A percentile compares a stretch with the other conserved stretches of the same genome.
These are phyloP conservation scores for Drosophila sp. DNA, from an alignment of 1,140 invertebrate genomes.

Conservation along the genomic window DNA sequence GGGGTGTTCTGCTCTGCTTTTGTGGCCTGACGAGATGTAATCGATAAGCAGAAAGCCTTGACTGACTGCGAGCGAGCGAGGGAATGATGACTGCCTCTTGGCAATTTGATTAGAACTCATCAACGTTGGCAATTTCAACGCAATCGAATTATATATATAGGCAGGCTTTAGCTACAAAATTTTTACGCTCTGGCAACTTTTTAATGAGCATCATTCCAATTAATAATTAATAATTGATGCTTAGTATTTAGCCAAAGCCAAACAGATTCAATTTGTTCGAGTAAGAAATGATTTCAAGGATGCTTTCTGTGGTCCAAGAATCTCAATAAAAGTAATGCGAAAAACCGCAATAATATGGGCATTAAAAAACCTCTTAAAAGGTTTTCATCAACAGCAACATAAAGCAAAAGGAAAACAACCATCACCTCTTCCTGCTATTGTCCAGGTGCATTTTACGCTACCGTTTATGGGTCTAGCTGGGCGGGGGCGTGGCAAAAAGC, in stretches of 20 bases:
- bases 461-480: constrained; percentile 45
- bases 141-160: constrained; percentile 55
- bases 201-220: constrained; percentile 72
- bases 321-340: background rate
- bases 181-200: constrained; percentile 65
- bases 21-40: constrained; percentile 62
- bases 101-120: constrained; percentile 69
- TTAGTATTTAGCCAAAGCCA: constrained; percentile 22
- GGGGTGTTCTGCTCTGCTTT: constrained; percentile 10
- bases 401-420: constrained; percentile 14
- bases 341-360: constrained; percentile 23
- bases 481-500: constrained; percentile 26
- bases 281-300: background rate
- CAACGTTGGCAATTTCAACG: constrained; percentile 30
- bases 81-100: constrained; percentile 40
- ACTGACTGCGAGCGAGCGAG: constrained; percentile 30
- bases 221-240: constrained; percentile 49
- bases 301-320: no score
- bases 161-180: constrained; percentile 37
- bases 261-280: constrained; percentile 3
- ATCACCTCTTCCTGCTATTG: constrained; percentile 21
- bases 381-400: background rate
- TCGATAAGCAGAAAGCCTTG: constrained; percentile 69
- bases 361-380: constrained; percentile 26
- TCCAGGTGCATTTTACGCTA: constrained; percentile 72